These are phyloP conservation scores for Resseliella maxima DNA, from an alignment of 2,888 invertebrate genomes.

Conservation along the genomic window DNA sequence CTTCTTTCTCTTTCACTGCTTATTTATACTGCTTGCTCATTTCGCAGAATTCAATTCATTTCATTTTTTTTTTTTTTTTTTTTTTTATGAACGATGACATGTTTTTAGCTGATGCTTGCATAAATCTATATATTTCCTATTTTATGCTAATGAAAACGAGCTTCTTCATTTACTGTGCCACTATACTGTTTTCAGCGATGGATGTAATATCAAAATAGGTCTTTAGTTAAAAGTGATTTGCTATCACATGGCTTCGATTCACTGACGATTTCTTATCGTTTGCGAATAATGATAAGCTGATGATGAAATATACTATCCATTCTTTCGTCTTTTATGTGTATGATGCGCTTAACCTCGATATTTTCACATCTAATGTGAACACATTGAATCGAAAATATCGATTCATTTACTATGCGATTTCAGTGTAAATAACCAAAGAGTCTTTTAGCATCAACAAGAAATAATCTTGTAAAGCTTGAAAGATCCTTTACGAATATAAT, in stretches of 20 bases:
- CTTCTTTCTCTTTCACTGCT: no score
- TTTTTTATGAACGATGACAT: not conserved
- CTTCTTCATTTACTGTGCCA: not conserved
- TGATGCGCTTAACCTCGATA: not conserved
- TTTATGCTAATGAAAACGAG: not conserved
- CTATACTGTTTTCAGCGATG: no score
- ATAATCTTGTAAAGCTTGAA: conserved; percentile 16
- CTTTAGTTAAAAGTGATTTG: conserved; percentile 39
- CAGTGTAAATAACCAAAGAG: not conserved
- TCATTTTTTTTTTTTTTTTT: no score
- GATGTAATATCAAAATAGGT: not conserved
- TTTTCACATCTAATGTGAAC: not conserved
- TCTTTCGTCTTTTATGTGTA: no score
- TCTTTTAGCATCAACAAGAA: not conserved
- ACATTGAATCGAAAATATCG: not conserved
- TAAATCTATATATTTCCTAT: not conserved
- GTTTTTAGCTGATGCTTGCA: not conserved
- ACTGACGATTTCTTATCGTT: not conserved
- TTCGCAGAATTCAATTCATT: not conserved
- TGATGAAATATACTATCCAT: conserved; percentile 39
- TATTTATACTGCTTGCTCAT: no score
- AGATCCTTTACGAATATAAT: not conserved
- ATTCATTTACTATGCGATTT: not conserved
- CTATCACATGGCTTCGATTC: not conserved
- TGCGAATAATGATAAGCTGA: conserved; percentile 18